Base-by-base conservation (phyloP, 2,113 vertebrate genomes). In the Nycticorax nycticorax region DNA sequence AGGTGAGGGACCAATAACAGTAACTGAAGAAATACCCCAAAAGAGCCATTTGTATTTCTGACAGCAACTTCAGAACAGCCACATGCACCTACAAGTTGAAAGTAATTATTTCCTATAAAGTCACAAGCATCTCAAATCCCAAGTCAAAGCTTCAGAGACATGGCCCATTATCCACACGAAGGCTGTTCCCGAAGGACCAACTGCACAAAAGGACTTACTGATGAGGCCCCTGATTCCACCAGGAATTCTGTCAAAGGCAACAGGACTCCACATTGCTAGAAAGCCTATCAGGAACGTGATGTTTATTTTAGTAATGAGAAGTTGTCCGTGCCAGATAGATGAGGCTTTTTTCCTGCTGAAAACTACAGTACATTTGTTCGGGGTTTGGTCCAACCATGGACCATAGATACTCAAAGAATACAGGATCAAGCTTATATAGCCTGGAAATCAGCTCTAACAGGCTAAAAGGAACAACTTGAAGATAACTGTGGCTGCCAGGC, bases 211-310 rank as follows among this genome's bases (percentile, higher is more conserved):
- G 64, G 69, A 27, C n/a, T 72, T 43, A 12, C 63, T 85, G 75
- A 73, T 60, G 48, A 77, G 59, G 72, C 39, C 59, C 43, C 59
- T 26, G 14, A 79, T 79, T 81, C 93, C 88, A 76, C 16, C 68
- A 68, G 91, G 88, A 93, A 87, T 87, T 76, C 93, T 35, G 68
- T 80, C 88, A 53, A 78, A 93, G 72, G 63, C 85, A 92, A n/a
- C 62, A 59, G 37, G 41, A 79, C 33, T 66, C 50, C 66, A 50
- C 56, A 10, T 0, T 12, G 28, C 67, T 26, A 12, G 27, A 55
- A 85, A 57, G 57, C 63, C 57, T 12, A 17, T 14, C 45, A 37
- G 64, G 64, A 64, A 85, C 4, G 1, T 12, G 32, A 27, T 59
- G 66, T 87, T 93, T 73, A n/a, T 86, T 86, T 84, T 72, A 86